Evolutionary conservation across 2,888 invertebrate genomes (phyloP), one percentile per base, ranked within the genome.

Genomic region (Drosophila greeni): DNA sequence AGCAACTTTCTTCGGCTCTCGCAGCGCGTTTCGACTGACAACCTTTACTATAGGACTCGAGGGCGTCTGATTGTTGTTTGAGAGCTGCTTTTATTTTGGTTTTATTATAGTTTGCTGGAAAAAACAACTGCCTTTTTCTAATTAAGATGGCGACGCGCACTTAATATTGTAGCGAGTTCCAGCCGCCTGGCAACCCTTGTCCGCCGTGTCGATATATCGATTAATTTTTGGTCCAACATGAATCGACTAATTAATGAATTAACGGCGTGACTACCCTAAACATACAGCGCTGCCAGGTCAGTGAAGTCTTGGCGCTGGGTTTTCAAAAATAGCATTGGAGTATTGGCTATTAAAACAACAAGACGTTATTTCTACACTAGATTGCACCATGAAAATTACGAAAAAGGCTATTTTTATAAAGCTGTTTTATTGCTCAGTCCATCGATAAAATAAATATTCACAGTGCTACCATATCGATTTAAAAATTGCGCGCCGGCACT

Each of bases 111-210:
- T 40, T 82, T 72, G 68, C 54, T 52, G 71, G 60, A 82, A 84
- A 77, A 84, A 76, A 84, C 83, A 85, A 79, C 78, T 75, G 82
- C 82, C 76, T 82, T 58, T 59, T 58, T 59, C 58, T 77, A 82
- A 84, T 84, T 84, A 76, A 78, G 82, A 83, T 82, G 84, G 76
- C 84, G 76, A 84, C 78, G 78, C 78, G 85, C 84, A 84, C 85
- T 78, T 84, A 61, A 26, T 62, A 40, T 45, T 42, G 23, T 16
- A 51, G 51, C 18, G 43, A 24, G 14, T 43, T 43, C 5, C 18
- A 24, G 23, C 60, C 5, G 20, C 20, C 42, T 61, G 40, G 40
- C 33, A 42, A 24, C 61, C 20, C 40, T 58, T 12, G 7, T 8
- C 2, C 18, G 14, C 29, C 45, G 29, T 45, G 29, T 29, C 45